phyloP scores from a whole-genome alignment of 2,113 vertebrate genomes.

The Malaclemys terrapin region DNA sequence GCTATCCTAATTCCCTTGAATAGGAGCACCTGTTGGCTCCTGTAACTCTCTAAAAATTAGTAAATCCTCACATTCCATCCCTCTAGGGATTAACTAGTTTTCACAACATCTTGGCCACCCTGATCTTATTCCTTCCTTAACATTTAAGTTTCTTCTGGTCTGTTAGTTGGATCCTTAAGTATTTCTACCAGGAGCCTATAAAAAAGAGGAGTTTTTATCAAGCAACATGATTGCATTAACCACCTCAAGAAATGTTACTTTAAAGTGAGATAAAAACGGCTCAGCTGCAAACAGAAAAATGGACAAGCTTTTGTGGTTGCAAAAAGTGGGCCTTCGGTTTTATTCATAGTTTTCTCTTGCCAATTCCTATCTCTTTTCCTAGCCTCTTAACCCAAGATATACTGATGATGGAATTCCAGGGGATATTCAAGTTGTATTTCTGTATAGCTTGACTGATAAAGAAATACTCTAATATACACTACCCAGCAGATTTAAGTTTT shows the following conservation, averaged over 20 bases:
- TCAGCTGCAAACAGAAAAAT: neutral
- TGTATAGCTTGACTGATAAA: neutral
- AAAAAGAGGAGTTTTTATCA: neutral
- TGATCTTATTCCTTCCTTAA: neutral
- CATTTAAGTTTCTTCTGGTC: neutral
- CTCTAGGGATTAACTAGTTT: neutral
- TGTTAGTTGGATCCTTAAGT: neutral
- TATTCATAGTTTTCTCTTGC: neutral
- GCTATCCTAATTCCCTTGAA: neutral
- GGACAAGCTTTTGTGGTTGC: neutral
- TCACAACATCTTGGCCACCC: neutral
- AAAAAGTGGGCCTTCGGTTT: neutral
- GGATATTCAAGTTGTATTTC: neutral
- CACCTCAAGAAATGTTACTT: neutral
- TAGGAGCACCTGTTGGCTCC: neutral
- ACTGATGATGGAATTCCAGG: neutral
- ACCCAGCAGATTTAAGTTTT: neutral
- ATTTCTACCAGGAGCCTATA: neutral
- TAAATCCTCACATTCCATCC: neutral
- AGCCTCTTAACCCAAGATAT: neutral
- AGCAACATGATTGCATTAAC: neutral
- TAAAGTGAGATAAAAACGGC: neutral
- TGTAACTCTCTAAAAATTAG: neutral
- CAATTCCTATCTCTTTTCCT: neutral
- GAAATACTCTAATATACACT: neutral